Base-by-base conservation (phyloP, 2,113 vertebrate genomes). In the Oryzias melastigma region DNA sequence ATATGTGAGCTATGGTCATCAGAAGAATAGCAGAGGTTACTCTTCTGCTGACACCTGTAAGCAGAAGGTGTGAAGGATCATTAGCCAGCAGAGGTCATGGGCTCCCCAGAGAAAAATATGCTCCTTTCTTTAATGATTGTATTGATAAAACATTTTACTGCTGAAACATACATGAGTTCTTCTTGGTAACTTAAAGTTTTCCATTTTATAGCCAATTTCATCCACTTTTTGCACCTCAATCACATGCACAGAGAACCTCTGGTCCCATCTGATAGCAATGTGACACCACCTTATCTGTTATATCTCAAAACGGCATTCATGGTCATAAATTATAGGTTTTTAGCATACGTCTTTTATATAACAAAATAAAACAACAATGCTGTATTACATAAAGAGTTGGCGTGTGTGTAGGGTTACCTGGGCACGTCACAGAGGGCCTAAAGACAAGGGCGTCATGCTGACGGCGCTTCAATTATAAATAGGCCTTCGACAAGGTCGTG, bases 391-490 rank as follows among this genome's bases (percentile, higher is more conserved):
- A 35, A 35, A 35, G 35, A 35, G 35, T 12, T 35, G 8, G 10
- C 35, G 10, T 14, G 18, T 17, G 41, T 27, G 14, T 3, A 43
- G 14, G 53, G 35, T 49, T 18, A 47, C 50, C 27, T 27, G 54
- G 44, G 35, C 64, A 64, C 75, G 62, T 87, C 84, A 80, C 15
- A 35, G 58, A 46, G 48, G 66, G n/a, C 69, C 56, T 64, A 76
- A 74, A 77, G 63, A 56, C 52, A 46, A 45, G 53, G 29, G 59
- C 18, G 68, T 75, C 15, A 52, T 50, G 46, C 62, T 44, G 20
- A n/a, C n/a, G 46, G 44, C 51, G 56, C 62, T 79, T 89, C 73
- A 92, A 88, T 90, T 89, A 88, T 89, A 91, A 68, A 91, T 90
- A 59, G 53, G 74, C 65, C 41, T 53, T 19, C 58, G 74, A 78